Evolutionary conservation across 2,113 vertebrate genomes (phyloP).

Genomic region (human): DNA sequence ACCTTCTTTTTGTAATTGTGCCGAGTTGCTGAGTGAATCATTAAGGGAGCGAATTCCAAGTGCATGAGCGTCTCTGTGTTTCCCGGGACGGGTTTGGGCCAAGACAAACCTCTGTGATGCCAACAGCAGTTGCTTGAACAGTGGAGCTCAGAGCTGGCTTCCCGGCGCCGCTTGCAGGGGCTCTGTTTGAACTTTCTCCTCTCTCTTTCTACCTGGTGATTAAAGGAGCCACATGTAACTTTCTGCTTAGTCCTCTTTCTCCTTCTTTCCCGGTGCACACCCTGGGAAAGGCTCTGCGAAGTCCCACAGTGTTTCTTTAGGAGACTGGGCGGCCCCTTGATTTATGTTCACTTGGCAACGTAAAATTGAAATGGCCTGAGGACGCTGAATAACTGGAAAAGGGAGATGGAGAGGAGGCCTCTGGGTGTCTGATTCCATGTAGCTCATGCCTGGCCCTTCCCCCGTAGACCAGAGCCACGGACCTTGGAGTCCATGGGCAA

Average conservation of each 20-base stretch:
- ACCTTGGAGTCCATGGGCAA: not conserved
- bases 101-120: conserved; percentile 78
- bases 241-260: not conserved
- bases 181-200: conserved; percentile 47
- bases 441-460: not conserved
- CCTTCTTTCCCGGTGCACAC: not conserved
- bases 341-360: conserved; percentile 16
- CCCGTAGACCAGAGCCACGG: not conserved
- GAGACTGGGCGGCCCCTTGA: not conserved
- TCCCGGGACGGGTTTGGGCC: conserved; percentile 82
- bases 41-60: conserved; percentile 82
- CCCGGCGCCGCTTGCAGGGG: not conserved
- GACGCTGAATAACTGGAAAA: conserved; percentile 8
- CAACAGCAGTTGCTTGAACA: conserved; percentile 77
- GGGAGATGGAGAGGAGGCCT: not conserved
- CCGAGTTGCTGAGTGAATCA: conserved; percentile 81
- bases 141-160: conserved; percentile 42
- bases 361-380: not conserved
- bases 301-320: not conserved
- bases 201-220: conserved; percentile 11
- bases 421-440: not conserved
- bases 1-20: conserved; percentile 30
- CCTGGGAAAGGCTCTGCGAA: not conserved
- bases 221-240: conserved; percentile 8
- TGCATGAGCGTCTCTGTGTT: conserved; percentile 78